These are phyloP conservation scores for Lycia hirtaria DNA, from an alignment of 2,888 invertebrate species.

Conservation along the genomic window DNA sequence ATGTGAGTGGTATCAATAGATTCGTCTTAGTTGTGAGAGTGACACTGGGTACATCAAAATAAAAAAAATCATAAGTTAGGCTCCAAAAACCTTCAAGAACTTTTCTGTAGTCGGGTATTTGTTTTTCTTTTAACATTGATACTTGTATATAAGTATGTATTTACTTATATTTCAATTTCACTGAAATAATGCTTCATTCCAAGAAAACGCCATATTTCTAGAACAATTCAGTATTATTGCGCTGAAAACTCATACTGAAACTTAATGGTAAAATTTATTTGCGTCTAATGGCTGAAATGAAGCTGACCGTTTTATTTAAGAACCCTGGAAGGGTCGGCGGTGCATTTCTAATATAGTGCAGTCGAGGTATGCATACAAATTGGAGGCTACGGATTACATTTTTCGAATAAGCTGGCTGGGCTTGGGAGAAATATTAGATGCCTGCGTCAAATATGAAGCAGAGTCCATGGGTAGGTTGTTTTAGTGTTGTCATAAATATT, in stretches of 20 bases:
- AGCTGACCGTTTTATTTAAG: constrained; percentile 66
- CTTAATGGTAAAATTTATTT: constrained; percentile 17
- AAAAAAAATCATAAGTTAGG: too few relatives aligned
- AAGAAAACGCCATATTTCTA: background rate
- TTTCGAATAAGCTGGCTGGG: constrained; percentile 64
- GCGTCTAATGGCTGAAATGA: constrained; percentile 49
- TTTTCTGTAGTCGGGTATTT: too few relatives aligned
- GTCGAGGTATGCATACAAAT: constrained; percentile 76
- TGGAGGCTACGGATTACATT: constrained; percentile 72
- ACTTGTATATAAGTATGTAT: background rate
- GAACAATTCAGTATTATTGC: background rate
- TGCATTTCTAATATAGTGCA: constrained; percentile 77
- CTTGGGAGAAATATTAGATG: constrained; percentile 15
- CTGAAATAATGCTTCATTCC: background rate
- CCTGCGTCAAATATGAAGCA: too few relatives aligned
- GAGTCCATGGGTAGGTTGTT: too few relatives aligned
- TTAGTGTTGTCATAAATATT: background rate
- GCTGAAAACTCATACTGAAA: constrained; percentile 8
- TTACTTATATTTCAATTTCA: background rate
- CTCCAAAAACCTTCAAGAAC: too few relatives aligned
- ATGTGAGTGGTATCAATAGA: too few relatives aligned
- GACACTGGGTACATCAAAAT: too few relatives aligned
- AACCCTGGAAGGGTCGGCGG: constrained; percentile 54
- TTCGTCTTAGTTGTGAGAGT: too few relatives aligned
- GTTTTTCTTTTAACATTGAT: background rate